Evolutionary conservation across 2,113 vertebrate species (phyloP).

Genomic region (Progne subis): DNA sequence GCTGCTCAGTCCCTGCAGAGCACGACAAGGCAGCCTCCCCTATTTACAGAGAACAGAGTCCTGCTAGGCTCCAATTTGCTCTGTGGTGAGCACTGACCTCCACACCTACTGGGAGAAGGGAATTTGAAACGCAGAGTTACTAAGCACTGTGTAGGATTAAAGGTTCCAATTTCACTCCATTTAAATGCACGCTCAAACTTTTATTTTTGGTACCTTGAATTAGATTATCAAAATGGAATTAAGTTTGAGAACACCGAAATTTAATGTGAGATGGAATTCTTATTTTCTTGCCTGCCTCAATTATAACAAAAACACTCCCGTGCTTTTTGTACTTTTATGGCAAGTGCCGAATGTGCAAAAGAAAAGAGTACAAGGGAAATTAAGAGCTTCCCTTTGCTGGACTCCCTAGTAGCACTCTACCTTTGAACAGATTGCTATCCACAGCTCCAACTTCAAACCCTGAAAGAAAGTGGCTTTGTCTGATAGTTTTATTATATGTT

Average conservation of each 20-base stretch:
- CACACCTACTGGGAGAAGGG: background rate
- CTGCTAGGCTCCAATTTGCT: background rate
- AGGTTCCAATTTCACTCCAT: background rate
- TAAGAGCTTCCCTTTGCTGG: slow-evolving; percentile 29
- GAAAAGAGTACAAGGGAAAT: slow-evolving; percentile 24
- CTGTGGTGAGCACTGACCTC: background rate
- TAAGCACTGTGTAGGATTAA: slow-evolving; percentile 6
- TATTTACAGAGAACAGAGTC: background rate
- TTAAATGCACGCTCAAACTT: background rate
- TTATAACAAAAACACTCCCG: background rate
- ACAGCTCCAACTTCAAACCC: slow-evolving; percentile 28
- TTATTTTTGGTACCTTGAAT: background rate
- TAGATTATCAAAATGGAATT: slow-evolving; percentile 23
- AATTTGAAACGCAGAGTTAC: background rate
- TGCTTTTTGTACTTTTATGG: slow-evolving; percentile 5
- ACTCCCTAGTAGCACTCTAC: background rate
- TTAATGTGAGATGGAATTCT: background rate
- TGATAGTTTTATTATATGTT: slow-evolving; percentile 68
- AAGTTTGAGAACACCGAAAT: background rate
- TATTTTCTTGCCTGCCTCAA: slow-evolving; percentile 11
- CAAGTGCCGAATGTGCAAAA: background rate
- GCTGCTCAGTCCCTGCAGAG: background rate
- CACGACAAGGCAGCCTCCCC: background rate
- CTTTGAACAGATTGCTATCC: slow-evolving; percentile 50
- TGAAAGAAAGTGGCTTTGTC: slow-evolving; percentile 53